Conservation (phyloP, 2,113 vertebrate species). For the Dolichallabes microphthalmus region DNA sequence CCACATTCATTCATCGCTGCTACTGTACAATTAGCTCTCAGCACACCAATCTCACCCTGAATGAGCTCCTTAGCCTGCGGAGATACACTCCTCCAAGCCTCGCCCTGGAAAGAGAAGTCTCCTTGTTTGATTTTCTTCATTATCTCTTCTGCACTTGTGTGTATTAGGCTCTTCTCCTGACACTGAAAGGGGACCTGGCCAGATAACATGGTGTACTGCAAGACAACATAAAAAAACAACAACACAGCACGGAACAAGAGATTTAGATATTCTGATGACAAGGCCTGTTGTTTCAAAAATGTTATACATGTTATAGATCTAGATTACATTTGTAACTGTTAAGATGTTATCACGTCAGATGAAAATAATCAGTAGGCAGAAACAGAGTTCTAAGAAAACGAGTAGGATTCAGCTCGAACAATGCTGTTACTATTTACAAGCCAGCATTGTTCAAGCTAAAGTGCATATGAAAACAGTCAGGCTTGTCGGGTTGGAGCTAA, state of each 20-base stretch:
- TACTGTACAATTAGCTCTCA: too few relatives aligned
- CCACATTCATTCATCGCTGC: background rate
- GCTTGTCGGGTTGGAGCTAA: background rate
- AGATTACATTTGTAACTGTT: background rate
- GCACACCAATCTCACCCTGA: slow-evolving; percentile 74
- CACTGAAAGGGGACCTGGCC: slow-evolving; percentile 97
- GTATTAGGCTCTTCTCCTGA: slow-evolving; percentile 85
- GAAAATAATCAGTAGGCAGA: background rate
- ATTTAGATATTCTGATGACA: background rate
- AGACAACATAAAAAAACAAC: slow-evolving; percentile 32
- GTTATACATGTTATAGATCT: background rate
- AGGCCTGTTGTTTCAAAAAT: background rate
- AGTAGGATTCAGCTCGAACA: background rate
- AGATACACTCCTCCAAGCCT: slow-evolving; percentile 96
- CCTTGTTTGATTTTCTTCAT: slow-evolving; percentile 99
- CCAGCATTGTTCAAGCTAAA: background rate
- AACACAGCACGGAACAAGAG: slow-evolving; percentile 20
- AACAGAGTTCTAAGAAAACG: background rate
- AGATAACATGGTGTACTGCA: slow-evolving; percentile 95
- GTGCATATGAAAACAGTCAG: background rate
- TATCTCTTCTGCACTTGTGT: slow-evolving; percentile 91
- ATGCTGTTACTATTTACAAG: background rate
- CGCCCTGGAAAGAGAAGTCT: slow-evolving; percentile 95
- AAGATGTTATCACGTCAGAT: background rate
- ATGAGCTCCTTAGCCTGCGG: slow-evolving; percentile 95